These are phyloP conservation scores for Archaeoteleia sp. DNA, from an alignment of 2,888 invertebrate genomes.

Conservation along the genomic window DNA sequence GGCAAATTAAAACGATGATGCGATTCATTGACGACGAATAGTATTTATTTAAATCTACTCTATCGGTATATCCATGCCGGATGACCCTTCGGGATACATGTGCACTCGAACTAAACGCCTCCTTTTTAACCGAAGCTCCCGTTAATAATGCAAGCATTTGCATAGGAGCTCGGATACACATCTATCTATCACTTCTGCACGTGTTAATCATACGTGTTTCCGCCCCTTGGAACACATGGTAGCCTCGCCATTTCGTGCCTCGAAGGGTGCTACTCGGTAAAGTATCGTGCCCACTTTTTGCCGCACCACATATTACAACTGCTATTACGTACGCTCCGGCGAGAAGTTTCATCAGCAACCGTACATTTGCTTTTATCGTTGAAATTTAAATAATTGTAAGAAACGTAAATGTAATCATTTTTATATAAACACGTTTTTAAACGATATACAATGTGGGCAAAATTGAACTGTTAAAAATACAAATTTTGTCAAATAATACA, in stretches of 20 bases:
- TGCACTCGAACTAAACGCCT: conserved; percentile 21
- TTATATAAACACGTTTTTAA: too few species aligned
- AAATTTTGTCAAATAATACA: too few species aligned
- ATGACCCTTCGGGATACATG: conserved; percentile 36
- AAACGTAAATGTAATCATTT: too few species aligned
- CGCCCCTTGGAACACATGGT: conserved; percentile 35
- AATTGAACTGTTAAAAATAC: too few species aligned
- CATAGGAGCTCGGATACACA: conserved; percentile 40
- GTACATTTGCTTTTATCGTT: too few species aligned
- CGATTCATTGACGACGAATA: conserved; percentile 5
- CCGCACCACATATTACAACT: not conserved
- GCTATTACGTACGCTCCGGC: too few species aligned
- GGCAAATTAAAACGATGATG: not conserved
- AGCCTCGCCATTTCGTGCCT: conserved; percentile 24
- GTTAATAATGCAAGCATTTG: conserved; percentile 44
- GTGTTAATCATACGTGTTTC: conserved; percentile 30
- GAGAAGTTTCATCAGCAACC: too few species aligned
- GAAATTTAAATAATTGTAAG: too few species aligned
- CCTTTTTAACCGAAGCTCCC: conserved; percentile 20
- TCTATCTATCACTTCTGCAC: conserved; percentile 36
- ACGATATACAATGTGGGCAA: too few species aligned
- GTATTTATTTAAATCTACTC: conserved; percentile 21
- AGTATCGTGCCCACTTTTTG: conserved; percentile 8
- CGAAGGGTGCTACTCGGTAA: conserved; percentile 21
- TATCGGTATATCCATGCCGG: conserved; percentile 24